Evolutionary conservation across 2,888 invertebrate species (phyloP), one percentile per base, ranked within the genome.

Genomic region (Apodemia hepburni): DNA sequence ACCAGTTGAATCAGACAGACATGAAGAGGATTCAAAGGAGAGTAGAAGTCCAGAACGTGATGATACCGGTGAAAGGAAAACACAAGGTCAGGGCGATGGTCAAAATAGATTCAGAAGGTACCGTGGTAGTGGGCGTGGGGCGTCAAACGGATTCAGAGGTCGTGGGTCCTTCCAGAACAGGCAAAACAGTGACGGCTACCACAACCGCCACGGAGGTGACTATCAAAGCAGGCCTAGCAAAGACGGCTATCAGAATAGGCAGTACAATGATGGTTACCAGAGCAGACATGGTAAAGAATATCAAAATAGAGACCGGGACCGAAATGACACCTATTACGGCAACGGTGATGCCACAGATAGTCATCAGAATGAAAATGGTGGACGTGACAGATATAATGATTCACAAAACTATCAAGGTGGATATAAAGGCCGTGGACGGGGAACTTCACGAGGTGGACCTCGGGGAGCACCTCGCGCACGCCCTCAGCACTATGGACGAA

Each of bases 381-480:
- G 92, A 8, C 91, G 92, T 60, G 92, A 88, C 63, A 77, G 92
- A 47, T 92, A 93, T 74, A 85, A 82, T 51, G 81, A 80, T 64
- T 88, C 84, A 65, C 92, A 92, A 72, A 87, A 86, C 68, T 93
- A 92, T 73, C 82, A 91, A 60, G 93, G 93, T 65, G 93, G 93
- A n/a, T 93, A 92, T 78, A 92, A 92, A 75, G 81, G 92, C 66
- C 92, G 93, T 76, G 92, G 93, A 66, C 79, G 92, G 72, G 92
- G 89, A 3, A 90, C 86, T 5, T 65, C 74, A 0, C 74, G 75
- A 73, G 82, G 71, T 63, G 79, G 66, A 11, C 62, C 35, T 70
- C 78, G 77, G 84, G 81, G 78, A 82, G 85, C 71, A 67, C 78
- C 69, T 22, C 80, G 73, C 3, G 77, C 61, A 35, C 81, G 67